phyloP scores from a whole-genome alignment of 2,113 vertebrate species.

The Numenius arquata region DNA sequence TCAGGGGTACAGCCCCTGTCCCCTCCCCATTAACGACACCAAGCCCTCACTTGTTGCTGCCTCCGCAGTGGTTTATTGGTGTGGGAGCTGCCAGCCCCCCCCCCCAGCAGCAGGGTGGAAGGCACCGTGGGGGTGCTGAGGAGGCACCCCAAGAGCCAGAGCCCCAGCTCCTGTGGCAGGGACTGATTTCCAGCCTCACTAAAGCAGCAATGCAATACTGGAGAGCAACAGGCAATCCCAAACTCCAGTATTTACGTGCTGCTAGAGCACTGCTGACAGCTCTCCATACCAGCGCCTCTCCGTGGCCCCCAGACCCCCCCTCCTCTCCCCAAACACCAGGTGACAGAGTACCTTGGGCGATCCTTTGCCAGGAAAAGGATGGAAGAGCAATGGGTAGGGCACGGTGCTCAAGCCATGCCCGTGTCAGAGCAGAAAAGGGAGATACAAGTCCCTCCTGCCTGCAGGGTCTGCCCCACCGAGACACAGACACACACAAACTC shows the following conservation, averaged over 20 bases:
- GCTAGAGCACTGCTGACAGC: slow-evolving; percentile 74
- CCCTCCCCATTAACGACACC: slow-evolving; percentile 11
- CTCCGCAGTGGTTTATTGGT: slow-evolving; percentile 59
- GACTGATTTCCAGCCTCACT: slow-evolving; percentile 69
- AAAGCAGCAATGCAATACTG: slow-evolving; percentile 84
- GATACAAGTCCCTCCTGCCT: not conserved
- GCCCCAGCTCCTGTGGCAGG: not conserved
- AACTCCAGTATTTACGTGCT: slow-evolving; percentile 86
- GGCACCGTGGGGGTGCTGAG: not conserved
- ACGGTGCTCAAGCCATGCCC: not conserved
- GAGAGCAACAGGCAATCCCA: slow-evolving; percentile 68
- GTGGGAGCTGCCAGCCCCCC: not conserved
- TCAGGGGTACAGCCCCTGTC: fast-evolving
- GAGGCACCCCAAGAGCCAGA: not conserved
- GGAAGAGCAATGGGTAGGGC: not conserved
- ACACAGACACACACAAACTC: not conserved
- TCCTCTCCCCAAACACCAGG: not conserved
- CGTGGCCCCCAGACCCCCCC: not conserved
- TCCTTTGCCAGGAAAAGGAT: not conserved
- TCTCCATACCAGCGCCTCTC: not conserved
- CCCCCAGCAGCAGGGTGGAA: not conserved
- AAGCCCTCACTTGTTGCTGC: not conserved
- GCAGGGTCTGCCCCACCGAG: not conserved
- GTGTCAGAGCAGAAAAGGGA: not conserved
- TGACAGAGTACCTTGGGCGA: not conserved